Conservation (phyloP, 2,113 vertebrate species). For the Piaya cayana region DNA sequence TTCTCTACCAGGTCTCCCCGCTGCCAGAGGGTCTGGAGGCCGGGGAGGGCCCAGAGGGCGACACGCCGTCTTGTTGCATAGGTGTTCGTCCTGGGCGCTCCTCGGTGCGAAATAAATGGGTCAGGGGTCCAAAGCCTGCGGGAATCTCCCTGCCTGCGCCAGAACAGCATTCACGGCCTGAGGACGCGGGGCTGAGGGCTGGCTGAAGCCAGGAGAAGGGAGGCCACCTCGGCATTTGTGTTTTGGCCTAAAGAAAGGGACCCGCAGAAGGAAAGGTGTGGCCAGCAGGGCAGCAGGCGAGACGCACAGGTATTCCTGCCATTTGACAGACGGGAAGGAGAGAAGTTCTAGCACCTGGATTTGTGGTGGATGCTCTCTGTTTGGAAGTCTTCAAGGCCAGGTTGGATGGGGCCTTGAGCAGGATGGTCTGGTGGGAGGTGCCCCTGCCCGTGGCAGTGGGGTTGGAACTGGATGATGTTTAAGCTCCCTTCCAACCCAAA, state of each 20-base stretch:
- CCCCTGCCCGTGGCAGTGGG: no score
- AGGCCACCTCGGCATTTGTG: neutral
- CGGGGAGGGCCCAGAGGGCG: neutral
- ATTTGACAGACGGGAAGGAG: neutral
- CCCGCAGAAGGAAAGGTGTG: neutral
- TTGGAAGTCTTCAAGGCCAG: no score
- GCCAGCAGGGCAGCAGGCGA: neutral
- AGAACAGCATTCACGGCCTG: rapidly evolving
- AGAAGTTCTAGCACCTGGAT: neutral
- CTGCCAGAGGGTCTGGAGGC: neutral
- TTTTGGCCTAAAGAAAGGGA: neutral
- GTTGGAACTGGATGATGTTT: no score
- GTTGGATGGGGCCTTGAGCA: no score
- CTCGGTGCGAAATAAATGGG: neutral
- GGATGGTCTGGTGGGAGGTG: no score
- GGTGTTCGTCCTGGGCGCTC: neutral
- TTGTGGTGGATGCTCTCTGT: no score
- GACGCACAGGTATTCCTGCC: neutral
- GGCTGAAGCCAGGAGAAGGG: neutral
- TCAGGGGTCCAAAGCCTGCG: neutral
- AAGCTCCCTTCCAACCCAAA: no score
- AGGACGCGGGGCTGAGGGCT: neutral
- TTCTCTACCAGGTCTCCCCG: neutral
- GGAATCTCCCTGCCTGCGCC: neutral
- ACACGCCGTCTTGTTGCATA: neutral